phyloP scores from a whole-genome alignment of 2,888 invertebrate species.

The Rhingia rostrata region DNA sequence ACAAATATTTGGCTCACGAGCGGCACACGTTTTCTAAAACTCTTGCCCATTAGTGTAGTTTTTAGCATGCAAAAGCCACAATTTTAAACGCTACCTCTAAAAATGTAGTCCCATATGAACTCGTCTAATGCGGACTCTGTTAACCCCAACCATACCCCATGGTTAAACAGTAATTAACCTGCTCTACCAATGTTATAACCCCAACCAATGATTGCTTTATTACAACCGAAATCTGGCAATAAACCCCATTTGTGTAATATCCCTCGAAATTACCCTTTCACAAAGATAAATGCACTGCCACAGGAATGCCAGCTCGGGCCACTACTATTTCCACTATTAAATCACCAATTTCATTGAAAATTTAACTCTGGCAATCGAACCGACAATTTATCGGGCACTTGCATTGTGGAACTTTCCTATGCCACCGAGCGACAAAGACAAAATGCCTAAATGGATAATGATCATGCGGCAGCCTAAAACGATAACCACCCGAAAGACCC shows the following conservation, averaged over 20 bases:
- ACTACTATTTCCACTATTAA: slow-evolving; percentile 38
- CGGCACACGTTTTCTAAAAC: too few relatives aligned
- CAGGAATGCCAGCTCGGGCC: slow-evolving; percentile 46
- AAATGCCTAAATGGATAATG: slow-evolving; percentile 54
- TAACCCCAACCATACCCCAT: too few relatives aligned
- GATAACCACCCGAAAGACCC: slow-evolving; percentile 58
- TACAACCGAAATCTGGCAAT: slow-evolving; percentile 5
- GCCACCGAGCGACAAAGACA: slow-evolving; percentile 45
- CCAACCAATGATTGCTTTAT: slow-evolving; percentile 38
- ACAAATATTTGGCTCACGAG: too few relatives aligned
- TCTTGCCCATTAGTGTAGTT: too few relatives aligned
- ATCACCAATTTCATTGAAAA: slow-evolving; percentile 35
- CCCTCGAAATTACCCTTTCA: background rate
- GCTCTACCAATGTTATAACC: background rate
- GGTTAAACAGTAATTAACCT: too few relatives aligned
- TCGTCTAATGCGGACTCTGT: too few relatives aligned
- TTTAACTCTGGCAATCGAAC: slow-evolving; percentile 36
- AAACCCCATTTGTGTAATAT: background rate
- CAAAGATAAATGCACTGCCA: slow-evolving; percentile 37
- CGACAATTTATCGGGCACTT: slow-evolving; percentile 42
- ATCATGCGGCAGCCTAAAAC: slow-evolving; percentile 49
- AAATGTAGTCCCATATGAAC: too few relatives aligned
- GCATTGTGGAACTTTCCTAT: background rate
- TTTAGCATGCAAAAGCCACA: too few relatives aligned
- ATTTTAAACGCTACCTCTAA: too few relatives aligned